These are phyloP conservation scores for Antheraea mylitta DNA, from an alignment of 1,140 invertebrate genomes.

Conservation along the genomic window DNA sequence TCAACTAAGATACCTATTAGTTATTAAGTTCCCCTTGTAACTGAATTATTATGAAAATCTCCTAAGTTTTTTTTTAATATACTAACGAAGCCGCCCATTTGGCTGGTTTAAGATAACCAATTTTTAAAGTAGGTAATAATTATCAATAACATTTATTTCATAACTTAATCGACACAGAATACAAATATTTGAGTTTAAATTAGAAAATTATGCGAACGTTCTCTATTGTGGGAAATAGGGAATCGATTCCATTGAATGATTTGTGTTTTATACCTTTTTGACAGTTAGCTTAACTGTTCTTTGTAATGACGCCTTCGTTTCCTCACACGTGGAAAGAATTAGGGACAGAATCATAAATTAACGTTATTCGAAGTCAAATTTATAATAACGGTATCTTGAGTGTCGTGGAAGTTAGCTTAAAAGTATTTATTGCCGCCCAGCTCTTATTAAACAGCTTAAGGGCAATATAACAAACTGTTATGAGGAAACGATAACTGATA, in stretches of 20 bases:
- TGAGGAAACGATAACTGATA: too few relatives aligned
- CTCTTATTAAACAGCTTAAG: neutral
- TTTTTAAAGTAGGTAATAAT: too few relatives aligned
- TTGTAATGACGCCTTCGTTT: conserved; percentile 10
- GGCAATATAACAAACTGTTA: neutral
- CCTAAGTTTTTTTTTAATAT: too few relatives aligned
- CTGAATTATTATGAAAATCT: too few relatives aligned
- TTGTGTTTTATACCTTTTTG: conserved; percentile 9
- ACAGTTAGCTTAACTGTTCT: conserved; percentile 13
- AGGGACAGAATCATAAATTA: conserved; percentile 4
- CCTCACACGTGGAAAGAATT: conserved; percentile 5
- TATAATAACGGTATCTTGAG: neutral
- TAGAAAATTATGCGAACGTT: conserved; percentile 26
- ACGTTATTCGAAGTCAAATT: neutral
- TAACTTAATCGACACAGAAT: conserved; percentile 20
- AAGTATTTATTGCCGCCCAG: neutral
- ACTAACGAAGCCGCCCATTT: too few relatives aligned
- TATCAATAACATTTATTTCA: too few relatives aligned
- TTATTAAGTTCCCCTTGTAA: too few relatives aligned
- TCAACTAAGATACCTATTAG: too few relatives aligned
- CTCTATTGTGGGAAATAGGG: conserved; percentile 7
- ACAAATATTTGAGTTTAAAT: conserved; percentile 21
- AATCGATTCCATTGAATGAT: neutral
- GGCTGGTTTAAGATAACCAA: too few relatives aligned
- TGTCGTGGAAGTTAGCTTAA: neutral